Evolutionary conservation across 2,888 invertebrate genomes (phyloP), one percentile per base, ranked within the genome.

Genomic region (Himalopsyche japonica): DNA sequence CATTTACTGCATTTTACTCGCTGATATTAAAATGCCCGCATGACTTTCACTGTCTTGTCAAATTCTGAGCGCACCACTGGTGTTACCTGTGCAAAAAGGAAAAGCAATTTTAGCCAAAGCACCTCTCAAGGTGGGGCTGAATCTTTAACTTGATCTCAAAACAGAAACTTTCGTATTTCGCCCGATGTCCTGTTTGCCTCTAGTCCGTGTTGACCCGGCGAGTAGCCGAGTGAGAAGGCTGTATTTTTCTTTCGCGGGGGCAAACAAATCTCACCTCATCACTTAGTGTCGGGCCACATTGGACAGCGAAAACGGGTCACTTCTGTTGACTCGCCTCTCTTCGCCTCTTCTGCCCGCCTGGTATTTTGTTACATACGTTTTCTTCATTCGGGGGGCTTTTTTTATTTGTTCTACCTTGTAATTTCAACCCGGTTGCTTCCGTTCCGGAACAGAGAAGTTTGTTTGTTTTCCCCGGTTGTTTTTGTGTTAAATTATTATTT

Each of bases 241-340:
- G 82, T 86, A 85, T 86, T 86, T 86, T 86, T 86, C 85, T 86
- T 86, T 85, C 81, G 82, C 82, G 32, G 82, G 64, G 79, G 84
- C 81, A 86, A 86, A 86, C 85, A 86, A 86, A 85, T 86, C 85
- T 85, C 82, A 82, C 77, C 84, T 85, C 86, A 85, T 86, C 86
- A 86, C 85, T 86, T 84, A 86, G 81, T 82, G 86, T 82, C 84
- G 70, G 79, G 79, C 79, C 34, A 78, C 82, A 83, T 79, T 77
- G 86, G 84, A 84, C 77, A 78, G 78, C 37, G 82, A 84, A 84
- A 86, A 76, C 84, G 43, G 84, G 82, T 86, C 84, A 80, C 85
- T 82, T 34, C 70, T 84, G 80, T 84, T 84, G 76, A 80, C 84
- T 49, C 80, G 81, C 82, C 86, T 78, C 83, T n/a, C 37, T 47